Evolutionary conservation across 2,888 invertebrate genomes (phyloP), one percentile per base, ranked within the genome.

Genomic region (Gibbula magus): DNA sequence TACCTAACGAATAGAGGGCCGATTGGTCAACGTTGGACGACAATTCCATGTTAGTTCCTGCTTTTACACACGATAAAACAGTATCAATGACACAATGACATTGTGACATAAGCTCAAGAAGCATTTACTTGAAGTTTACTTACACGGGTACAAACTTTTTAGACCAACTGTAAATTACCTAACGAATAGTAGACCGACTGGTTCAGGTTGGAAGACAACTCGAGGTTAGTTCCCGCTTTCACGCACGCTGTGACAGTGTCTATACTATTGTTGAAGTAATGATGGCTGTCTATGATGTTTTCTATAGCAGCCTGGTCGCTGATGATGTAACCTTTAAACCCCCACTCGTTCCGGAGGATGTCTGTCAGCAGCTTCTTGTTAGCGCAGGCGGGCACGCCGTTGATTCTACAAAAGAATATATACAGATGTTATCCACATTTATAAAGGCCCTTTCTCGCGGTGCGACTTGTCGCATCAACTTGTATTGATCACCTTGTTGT

Each of bases 351-450:
- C 4, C 92, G 83, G 5, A 91, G 81, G 35, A 91, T 88, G 51
- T 90, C 89, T 4, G 90, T 91, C 75, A 92, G 79, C 4, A 92
- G 86, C 29, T 84, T 66, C 53, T 86, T 85, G 83, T 91, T 90
- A 67, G 89, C 91, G 84, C 92, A 92, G 0, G 92, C 88, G 18
- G 92, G 92, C 1, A 92, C 83, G n/a, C 92, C 92, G 83, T 91
- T 91, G 4, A 92, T 81, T 53, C 91, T 91, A 81, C 13, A 45
- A 45, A 7, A 45, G 13, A 10, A 45, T 10, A 13, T 45, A 45
- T 45, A 13, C 13, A 56, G 13, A 54, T 54, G 54, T 20, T 54
- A 3, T 4, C 54, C 3, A 22, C 4, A 20, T 5, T 54, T 2
- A 54, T 10, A 20, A 54, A 25, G 1, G 45, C 4, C 45, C 45